Conservation (phyloP, 2,888 invertebrate genomes). For the Tetragonisca angustula region DNA sequence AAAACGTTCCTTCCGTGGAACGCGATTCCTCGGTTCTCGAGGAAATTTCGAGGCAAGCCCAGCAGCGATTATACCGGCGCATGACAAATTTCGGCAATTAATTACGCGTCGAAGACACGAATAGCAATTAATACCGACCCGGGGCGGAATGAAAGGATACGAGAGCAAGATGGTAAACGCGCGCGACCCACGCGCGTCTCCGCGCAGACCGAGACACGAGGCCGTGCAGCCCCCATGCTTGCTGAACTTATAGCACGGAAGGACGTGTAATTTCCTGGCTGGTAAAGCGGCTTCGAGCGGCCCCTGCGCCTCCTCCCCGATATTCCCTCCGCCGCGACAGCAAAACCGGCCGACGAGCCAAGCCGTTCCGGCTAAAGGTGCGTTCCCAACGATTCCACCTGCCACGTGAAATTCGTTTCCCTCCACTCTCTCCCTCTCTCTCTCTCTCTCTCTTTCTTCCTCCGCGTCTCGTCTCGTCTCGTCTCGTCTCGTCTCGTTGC, state of each 20-base stretch:
- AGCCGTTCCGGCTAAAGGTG: slow-evolving; percentile 37
- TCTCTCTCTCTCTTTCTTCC: too few relatives aligned
- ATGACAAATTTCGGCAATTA: slow-evolving; percentile 69
- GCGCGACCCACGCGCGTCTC: slow-evolving; percentile 52
- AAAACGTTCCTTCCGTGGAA: slow-evolving; percentile 57
- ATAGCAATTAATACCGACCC: slow-evolving; percentile 68
- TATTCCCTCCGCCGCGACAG: slow-evolving; percentile 14
- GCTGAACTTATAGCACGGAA: slow-evolving; percentile 77
- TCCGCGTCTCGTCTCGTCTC: too few relatives aligned
- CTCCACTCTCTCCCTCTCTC: not conserved
- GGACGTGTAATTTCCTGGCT: slow-evolving; percentile 82
- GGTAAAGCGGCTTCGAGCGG: slow-evolving; percentile 73
- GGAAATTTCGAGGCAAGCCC: slow-evolving; percentile 45
- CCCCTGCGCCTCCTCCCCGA: slow-evolving; percentile 11
- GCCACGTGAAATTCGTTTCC: slow-evolving; percentile 12
- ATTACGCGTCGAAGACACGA: slow-evolving; percentile 69
- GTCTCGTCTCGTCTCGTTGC: not conserved
- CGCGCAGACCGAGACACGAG: slow-evolving; percentile 23
- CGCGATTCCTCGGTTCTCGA: slow-evolving; percentile 26
- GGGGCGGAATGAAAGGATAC: slow-evolving; percentile 63
- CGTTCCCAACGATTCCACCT: slow-evolving; percentile 28
- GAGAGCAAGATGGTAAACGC: slow-evolving; percentile 59
- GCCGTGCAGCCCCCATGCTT: slow-evolving; percentile 49
- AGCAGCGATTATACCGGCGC: slow-evolving; percentile 50
- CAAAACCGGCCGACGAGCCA: slow-evolving; percentile 38